Evolutionary conservation across 2,113 vertebrate genomes (phyloP), one percentile per base, ranked within the genome.

Genomic region (Indicator indicator): DNA sequence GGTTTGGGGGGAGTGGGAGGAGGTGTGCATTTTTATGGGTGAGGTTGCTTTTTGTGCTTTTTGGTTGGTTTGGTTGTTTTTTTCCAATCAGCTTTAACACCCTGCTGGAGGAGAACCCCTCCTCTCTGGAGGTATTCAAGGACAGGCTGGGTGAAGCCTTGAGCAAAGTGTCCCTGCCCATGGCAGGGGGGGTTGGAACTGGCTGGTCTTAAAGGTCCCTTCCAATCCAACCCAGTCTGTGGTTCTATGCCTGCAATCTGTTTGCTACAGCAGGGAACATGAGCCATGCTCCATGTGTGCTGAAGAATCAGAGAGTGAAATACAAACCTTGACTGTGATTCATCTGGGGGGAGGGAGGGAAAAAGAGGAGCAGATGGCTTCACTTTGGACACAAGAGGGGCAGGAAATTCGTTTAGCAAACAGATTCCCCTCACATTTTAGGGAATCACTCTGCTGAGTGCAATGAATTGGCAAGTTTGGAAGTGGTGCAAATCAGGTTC

Each of bases 371-470:
- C 33, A 95, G 94, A 93, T 32, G 12, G 10, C 69, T 94, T 95
- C 16, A 18, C 20, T 95, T 90, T 79, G 71, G 52, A 93, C 93
- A 76, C 59, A 40, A 78, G 79, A 74, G 3, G 4, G 56, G 40
- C 32, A 83, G 80, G 86, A 74, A 87, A 91, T 80, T 56, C 87
- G 26, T 72, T 96, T 74, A 93, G 74, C 38, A 91, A 60, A 69
- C 28, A 96, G 60, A 91, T 91, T 94, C 65, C 48, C 48, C 12
- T 62, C 63, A n/a, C 44, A 18, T 48, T 88, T 90, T 76, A 50
- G 76, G 68, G 76, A 65, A 63, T 92, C 16, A 15, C 6, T 52
- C 81, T 30, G 27, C 3, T 88, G 40, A 56, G 82, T 76, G 73
- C 75, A 69, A 28, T 73, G 74, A 96, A 93, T 72, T 85, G 68